These are phyloP conservation scores for Dendrolimus kikuchii DNA, from an alignment of 1,140 invertebrate species.

Conservation along the genomic window DNA sequence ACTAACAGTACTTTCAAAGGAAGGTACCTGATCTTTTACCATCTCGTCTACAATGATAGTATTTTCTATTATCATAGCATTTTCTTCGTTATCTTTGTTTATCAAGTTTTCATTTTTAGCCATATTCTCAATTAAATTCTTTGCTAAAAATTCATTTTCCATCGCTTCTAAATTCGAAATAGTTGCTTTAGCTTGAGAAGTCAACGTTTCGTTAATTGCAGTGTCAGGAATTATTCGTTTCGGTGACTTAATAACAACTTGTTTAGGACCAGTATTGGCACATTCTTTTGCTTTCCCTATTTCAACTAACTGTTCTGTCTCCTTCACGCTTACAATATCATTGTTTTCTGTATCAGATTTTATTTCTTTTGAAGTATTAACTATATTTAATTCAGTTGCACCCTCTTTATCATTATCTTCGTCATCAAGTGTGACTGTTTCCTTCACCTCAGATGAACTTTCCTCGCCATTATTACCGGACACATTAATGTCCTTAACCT, in stretches of 20 bases:
- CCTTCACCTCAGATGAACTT: too few species aligned
- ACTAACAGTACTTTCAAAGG: slow-evolving; percentile 1
- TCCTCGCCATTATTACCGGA: slow-evolving; percentile 11
- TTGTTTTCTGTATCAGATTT: neutral
- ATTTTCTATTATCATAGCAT: neutral
- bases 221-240: slow-evolving; percentile 20
- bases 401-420: slow-evolving; percentile 12
- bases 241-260: slow-evolving; percentile 47
- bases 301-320: slow-evolving; percentile 36
- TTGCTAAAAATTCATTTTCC: slow-evolving; percentile 57
- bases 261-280: slow-evolving; percentile 57
- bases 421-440: slow-evolving; percentile 6
- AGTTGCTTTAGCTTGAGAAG: slow-evolving; percentile 42
- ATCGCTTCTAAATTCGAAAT: slow-evolving; percentile 53
- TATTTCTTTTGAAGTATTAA: slow-evolving; percentile 1
- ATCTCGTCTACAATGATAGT: slow-evolving; percentile 11
- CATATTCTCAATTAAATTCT: slow-evolving; percentile 37
- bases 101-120: slow-evolving; percentile 56
- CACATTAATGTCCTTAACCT: slow-evolving; percentile 31
- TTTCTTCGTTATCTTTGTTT: slow-evolving; percentile 37
- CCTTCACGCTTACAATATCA: neutral
- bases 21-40: neutral
- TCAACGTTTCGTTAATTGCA: slow-evolving; percentile 19
- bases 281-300: slow-evolving; percentile 68
- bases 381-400: slow-evolving; percentile 3